phyloP scores from a whole-genome alignment of 2,797 vertebrate species.

The Tangara arthus region DNA sequence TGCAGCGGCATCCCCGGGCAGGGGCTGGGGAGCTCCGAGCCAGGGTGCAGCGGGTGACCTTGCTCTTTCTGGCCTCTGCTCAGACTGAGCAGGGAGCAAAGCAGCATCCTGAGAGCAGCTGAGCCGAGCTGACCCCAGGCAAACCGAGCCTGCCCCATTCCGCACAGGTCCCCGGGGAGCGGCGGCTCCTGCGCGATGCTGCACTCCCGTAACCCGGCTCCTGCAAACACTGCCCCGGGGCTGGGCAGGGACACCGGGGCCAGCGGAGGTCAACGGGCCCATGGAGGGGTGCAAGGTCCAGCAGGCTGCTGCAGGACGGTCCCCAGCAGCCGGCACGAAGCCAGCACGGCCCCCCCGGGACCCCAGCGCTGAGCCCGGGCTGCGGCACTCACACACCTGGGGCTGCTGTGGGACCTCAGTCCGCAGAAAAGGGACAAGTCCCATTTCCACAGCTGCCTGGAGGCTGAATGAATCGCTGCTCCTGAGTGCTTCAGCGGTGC shows the following conservation, averaged over 20 bases:
- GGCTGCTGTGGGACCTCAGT: neutral
- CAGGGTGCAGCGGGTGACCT: neutral
- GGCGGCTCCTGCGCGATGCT: neutral
- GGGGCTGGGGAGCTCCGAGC: neutral
- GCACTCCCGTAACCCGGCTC: rapidly evolving
- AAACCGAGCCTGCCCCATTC: rapidly evolving
- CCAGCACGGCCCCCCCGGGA: rapidly evolving
- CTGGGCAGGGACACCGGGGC: neutral
- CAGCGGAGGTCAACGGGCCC: neutral
- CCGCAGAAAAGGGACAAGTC: neutral
- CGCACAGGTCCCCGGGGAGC: rapidly evolving
- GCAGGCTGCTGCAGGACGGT: rapidly evolving
- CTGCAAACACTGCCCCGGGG: neutral
- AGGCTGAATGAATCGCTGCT: neutral
- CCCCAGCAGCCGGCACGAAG: neutral
- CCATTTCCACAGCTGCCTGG: neutral
- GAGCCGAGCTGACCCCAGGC: rapidly evolving
- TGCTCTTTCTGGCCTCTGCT: neutral
- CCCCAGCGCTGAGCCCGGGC: neutral
- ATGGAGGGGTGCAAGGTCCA: neutral
- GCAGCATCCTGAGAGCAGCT: neutral
- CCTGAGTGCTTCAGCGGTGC: neutral
- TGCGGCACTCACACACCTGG: neutral
- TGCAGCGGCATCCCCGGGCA: neutral
- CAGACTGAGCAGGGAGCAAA: neutral